phyloP scores from a whole-genome alignment of 2,797 vertebrate species.

The Catamblyrhynchus diadema region DNA sequence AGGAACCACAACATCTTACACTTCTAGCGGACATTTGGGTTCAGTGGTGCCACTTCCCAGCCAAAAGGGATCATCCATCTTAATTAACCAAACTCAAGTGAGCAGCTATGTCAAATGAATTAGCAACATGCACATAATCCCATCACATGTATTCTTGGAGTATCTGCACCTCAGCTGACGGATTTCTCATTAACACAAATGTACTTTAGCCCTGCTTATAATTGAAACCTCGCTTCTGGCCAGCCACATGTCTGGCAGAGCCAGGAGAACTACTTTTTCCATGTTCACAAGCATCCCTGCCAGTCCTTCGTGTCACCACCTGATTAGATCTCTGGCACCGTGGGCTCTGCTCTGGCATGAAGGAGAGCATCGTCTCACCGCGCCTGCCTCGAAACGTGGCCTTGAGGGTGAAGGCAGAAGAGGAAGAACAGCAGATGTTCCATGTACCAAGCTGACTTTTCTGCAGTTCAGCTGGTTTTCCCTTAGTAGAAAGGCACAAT shows the following conservation, averaged over 20 bases:
- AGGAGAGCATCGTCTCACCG: not conserved
- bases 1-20: not conserved
- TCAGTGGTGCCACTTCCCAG: not conserved
- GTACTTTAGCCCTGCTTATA: not conserved
- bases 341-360: not conserved
- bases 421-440: not conserved
- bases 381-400: not conserved
- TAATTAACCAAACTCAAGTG: not conserved
- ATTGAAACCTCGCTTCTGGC: not conserved
- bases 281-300: constrained; percentile 17
- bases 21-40: not conserved
- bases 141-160: not conserved
- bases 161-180: not conserved
- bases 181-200: not conserved
- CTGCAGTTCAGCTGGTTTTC: not conserved
- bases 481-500: not conserved
- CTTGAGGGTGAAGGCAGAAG: not conserved
- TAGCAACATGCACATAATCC: not conserved
- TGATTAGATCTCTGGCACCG: constrained; percentile 51
- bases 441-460: not conserved
- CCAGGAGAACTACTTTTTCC: constrained; percentile 39
- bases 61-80: not conserved
- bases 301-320: constrained; percentile 42
- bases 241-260: not conserved
- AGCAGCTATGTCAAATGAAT: not conserved